phyloP scores from a whole-genome alignment of 2,888 invertebrate species.

The Pecten maximus region DNA sequence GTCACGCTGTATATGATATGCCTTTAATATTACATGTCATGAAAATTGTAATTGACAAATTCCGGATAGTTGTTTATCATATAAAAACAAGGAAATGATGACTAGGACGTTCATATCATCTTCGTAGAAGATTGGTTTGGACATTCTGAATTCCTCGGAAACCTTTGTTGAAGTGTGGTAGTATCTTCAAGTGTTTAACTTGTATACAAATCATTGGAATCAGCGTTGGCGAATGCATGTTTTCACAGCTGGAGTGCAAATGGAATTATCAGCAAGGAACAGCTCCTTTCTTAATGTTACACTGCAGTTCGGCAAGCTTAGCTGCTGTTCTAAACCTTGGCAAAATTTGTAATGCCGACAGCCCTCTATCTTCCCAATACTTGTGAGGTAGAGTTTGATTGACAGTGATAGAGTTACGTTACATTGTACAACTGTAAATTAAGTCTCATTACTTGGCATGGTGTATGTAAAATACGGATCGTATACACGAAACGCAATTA shows the following conservation, averaged over 20 bases:
- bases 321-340: neutral
- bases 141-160: neutral
- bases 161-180: neutral
- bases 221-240: neutral
- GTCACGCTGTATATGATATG: no score
- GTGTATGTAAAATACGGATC: neutral
- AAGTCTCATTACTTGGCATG: neutral
- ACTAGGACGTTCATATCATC: no score
- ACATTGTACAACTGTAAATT: neutral
- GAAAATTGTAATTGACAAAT: neutral
- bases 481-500: no score
- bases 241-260: constrained; percentile 16
- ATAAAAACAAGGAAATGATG: neutral
- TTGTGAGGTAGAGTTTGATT: neutral
- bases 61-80: neutral
- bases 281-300: neutral
- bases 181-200: neutral
- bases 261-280: neutral
- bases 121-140: neutral
- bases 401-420: neutral
- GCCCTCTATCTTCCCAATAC: neutral
- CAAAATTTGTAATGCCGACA: neutral
- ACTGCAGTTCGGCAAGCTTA: neutral
- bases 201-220: neutral
- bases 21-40: neutral